Base-by-base conservation (phyloP, 1,140 invertebrate genomes). In the Drosophila carrolli region DNA sequence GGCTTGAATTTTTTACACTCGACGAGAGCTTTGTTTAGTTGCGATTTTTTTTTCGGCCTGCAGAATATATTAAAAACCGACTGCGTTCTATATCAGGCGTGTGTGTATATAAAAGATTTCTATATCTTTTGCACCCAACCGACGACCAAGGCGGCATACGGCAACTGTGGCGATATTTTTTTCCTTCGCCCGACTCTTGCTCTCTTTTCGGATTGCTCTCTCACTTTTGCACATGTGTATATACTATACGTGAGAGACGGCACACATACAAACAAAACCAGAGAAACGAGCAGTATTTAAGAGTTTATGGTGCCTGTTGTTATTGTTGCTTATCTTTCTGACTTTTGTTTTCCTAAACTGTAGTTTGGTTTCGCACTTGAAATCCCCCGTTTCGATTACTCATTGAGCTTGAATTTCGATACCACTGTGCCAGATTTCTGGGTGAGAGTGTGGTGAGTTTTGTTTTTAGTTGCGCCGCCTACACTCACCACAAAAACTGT, bases 71-170 rank as follows among this genome's bases (percentile, higher is more conserved):
- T 75, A 47, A 68, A 44, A 58, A 63, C 60, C 55, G 60, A 61
- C 66, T 67, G 78, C 72, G 63, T 73, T 67, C 47, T 56, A 65
- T 71, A 46, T 62, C 53, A 48, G 37, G 50, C 41, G 14, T 55
- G 60, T 60, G 54, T 48, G 46, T 37, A 58, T 75, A 56, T 57
- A 77, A 68, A 70, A 78, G 60, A 81, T 81, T 80, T 83, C 67
- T 76, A 70, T 89, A 78, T 84, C 82, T 84, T 83, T 84, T 88
- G 75, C 84, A 85, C 70, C 75, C 67, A 88, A 84, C 80, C 77
- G 80, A 89, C 80, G 80, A 71, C 84, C 80, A 89, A 88, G 81
- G 84, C 85, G 84, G 82, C 84, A 81, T 89, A 88, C 84, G 84
- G 84, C 83, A 82, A 88, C 58, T 88, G 73, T 88, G 85, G 75